phyloP scores from a whole-genome alignment of 2,888 invertebrate genomes.

The Gandaritis pyraliata region DNA sequence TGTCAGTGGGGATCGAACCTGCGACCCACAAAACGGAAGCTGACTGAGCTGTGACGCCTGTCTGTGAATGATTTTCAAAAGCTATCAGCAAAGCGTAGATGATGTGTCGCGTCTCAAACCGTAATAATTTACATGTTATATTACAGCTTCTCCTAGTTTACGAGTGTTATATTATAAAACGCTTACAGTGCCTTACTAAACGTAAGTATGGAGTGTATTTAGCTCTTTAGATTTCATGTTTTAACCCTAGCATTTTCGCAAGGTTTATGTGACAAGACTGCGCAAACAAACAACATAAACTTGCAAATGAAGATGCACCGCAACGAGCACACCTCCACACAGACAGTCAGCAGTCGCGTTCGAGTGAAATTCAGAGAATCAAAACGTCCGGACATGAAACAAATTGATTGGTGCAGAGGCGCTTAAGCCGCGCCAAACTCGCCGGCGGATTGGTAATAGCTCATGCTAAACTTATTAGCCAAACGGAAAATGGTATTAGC shows the following conservation, averaged over 20 bases:
- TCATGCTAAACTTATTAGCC: constrained; percentile 83
- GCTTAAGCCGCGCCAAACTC: constrained; percentile 68
- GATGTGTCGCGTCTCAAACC: no score
- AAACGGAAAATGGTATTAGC: constrained; percentile 83
- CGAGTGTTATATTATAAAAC: not conserved
- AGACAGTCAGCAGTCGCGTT: constrained; percentile 51
- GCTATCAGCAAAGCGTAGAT: no score
- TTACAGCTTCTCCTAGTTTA: not conserved
- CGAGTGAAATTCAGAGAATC: constrained; percentile 74
- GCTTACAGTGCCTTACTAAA: not conserved
- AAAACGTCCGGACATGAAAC: constrained; percentile 79
- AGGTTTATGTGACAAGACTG: constrained; percentile 55
- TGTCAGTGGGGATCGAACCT: no score
- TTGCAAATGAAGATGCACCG: constrained; percentile 73
- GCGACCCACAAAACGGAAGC: no score
- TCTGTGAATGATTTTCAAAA: no score
- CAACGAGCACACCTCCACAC: constrained; percentile 60
- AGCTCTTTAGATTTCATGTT: constrained; percentile 29
- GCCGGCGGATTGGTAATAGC: constrained; percentile 82
- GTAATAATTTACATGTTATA: not conserved
- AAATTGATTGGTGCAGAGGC: constrained; percentile 80
- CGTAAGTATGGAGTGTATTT: constrained; percentile 37
- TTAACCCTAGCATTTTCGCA: constrained; percentile 45
- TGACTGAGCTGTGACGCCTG: no score
- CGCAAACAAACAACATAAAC: constrained; percentile 65